Base-by-base conservation (phyloP, 2,797 vertebrate genomes). In the Pseudochirops corinnae region DNA sequence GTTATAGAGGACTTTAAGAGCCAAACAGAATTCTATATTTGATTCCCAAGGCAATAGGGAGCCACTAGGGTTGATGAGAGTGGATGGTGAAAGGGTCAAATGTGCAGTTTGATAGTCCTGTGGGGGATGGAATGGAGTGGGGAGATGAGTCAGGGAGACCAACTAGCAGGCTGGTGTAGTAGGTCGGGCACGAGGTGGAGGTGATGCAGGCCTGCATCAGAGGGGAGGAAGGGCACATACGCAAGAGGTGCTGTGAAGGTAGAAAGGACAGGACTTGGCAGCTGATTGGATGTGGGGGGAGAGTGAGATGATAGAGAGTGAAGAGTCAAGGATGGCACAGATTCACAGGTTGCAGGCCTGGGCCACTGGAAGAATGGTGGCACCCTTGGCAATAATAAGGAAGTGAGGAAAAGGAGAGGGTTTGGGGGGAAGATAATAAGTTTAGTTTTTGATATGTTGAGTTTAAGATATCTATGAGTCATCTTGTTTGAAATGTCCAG, bases 31-130 rank as follows among this genome's bases (percentile, higher is more conserved):
- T 28, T 39, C 94, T 10, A 91, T 74, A 28, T 57, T 62, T 46
- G 12, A 96, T 21, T 93, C 82, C 56, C 52, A 82, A 6, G 95
- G 60, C 52, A 0, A 10, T 94, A 93, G 7, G 97, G 95, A 97
- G 96, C 96, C 2, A 92, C 90, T 0, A 33, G 93, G 87, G 93
- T 60, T 94, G 0, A 50, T 50, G 9, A 93, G 93, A 92, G 0
- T 0, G 91, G 90, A 92, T 60, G 58, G 82, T 94, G 93, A n/a
- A 0, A 74, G 67, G 57, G 96, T 39, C 50, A 91, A 90, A 90
- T 7, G 50, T 46, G 60, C 60, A 62, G 4, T 62, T 62, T 62
- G 31, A 62, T 12, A 62, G 31, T 12, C 13, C 10, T n/a, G 60
- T 62, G 60, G 29, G 31, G 12, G 31, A 62, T 62, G 31, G 60